Conservation (phyloP, 2,888 invertebrate species). For the Unio pictorum region DNA sequence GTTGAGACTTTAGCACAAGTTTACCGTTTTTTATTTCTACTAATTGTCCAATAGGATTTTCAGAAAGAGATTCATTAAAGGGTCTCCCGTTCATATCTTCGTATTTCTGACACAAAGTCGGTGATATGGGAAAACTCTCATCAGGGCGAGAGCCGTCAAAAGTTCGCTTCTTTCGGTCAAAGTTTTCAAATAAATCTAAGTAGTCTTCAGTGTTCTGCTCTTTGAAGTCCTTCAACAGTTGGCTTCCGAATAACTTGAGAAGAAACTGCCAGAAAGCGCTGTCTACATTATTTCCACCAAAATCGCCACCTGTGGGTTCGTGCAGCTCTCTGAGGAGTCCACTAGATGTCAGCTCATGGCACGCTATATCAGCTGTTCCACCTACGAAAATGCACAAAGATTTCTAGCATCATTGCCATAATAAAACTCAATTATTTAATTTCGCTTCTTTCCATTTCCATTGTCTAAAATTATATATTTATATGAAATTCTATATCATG, state of each 20-base stretch:
- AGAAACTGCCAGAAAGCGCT: slow-evolving; percentile 3
- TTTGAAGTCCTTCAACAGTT: slow-evolving; percentile 3
- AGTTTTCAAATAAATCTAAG: slow-evolving; percentile 4
- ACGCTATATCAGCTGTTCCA: slow-evolving; percentile 8
- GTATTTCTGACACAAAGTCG: too few relatives aligned
- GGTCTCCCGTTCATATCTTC: too few relatives aligned
- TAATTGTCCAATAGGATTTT: too few relatives aligned
- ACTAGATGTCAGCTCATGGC: background rate
- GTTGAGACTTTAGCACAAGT: too few relatives aligned
- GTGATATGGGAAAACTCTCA: background rate
- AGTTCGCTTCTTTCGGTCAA: slow-evolving; percentile 6
- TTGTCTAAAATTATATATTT: too few relatives aligned
- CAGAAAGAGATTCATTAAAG: too few relatives aligned
- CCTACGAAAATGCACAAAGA: slow-evolving; percentile 3
- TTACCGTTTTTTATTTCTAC: too few relatives aligned
- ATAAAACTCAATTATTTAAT: too few relatives aligned
- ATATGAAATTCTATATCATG: too few relatives aligned
- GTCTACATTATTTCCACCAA: slow-evolving; percentile 6
- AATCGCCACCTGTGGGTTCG: slow-evolving; percentile 7
- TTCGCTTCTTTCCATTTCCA: too few relatives aligned
- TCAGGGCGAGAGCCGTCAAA: slow-evolving; percentile 2
- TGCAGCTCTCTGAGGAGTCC: slow-evolving; percentile 2
- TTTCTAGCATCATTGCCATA: too few relatives aligned
- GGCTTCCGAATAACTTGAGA: slow-evolving; percentile 3
- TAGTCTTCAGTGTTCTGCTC: slow-evolving; percentile 3